A percentile compares a stretch with the other conserved stretches of the same genome.
Conservation (phyloP, 2,113 vertebrate genomes). For the Cyanistes caeruleus region DNA sequence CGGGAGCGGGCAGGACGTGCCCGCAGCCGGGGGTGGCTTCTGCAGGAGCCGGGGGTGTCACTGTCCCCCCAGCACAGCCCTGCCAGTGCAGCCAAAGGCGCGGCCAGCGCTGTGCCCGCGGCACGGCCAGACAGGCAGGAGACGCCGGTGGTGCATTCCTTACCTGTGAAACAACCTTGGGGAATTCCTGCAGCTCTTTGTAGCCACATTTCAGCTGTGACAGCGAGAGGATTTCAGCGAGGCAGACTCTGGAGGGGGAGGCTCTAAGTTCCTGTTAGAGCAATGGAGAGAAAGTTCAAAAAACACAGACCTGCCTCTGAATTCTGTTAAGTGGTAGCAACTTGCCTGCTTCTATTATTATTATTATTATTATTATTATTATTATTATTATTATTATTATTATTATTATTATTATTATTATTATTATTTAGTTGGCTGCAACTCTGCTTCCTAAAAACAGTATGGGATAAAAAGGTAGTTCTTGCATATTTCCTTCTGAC, state of each 20-base stretch:
- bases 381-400: not conserved
- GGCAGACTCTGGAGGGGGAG: not conserved
- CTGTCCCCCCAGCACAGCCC: accelerated
- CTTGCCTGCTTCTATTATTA: not conserved
- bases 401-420: no score
- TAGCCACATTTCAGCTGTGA: not conserved
- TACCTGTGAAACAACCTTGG: slow-evolving; percentile 1
- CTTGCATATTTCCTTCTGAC: not conserved
- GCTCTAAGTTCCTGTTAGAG: not conserved
- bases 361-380: not conserved
- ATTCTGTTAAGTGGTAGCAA: not conserved
- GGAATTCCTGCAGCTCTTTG: slow-evolving; percentile 33
- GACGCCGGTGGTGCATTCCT: not conserved
- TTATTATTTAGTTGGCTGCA: not conserved
- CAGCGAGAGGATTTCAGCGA: not conserved
- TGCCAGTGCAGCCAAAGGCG: not conserved
- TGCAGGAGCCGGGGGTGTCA: not conserved
- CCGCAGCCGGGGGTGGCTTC: accelerated
- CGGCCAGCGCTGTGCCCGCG: accelerated
- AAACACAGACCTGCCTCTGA: not conserved
- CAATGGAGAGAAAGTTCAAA: not conserved
- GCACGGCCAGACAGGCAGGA: not conserved
- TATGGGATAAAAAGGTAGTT: not conserved
- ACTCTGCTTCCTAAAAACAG: not conserved
- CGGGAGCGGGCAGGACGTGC: accelerated